Base-by-base conservation (phyloP, 2,113 vertebrate genomes). In the Ursus arctos region DNA sequence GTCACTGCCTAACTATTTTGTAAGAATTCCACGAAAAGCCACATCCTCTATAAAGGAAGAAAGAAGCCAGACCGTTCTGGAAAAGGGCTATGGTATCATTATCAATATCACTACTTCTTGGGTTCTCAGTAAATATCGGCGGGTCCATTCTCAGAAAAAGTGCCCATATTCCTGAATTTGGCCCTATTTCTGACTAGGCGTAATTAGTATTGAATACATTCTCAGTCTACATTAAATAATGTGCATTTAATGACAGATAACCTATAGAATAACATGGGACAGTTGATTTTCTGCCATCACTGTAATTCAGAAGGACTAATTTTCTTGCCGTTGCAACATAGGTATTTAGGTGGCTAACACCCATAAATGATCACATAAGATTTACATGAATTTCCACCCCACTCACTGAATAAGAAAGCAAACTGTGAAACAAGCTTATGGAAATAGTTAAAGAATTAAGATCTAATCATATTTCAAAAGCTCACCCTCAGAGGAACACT, bases 401-500 rank as follows among this genome's bases (percentile, higher is more conserved):
- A 21, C 43, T 31, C 65, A 90, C 67, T 80, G 72, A 96, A 51
- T 0, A 96, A 91, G 96, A 91, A 97, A 97, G 92, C 26, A 98
- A 85, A 91, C 96, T 96, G 91, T 98, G 97, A 97, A 98, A 97
- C 40, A 65, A 98, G 72, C 82, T 98, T 81, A 96, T 81, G 90
- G 90, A 40, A 97, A 84, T 21, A 96, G 95, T 77, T 96, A 97
- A 88, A 95, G 97, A 98, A 97, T 98, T 97, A 95, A 95, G 76
- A 98, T 98, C 95, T 96, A 98, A 98, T 91, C 36, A 94, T 90
- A 98, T 98, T 97, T 98, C 87, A 98, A 98, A 98, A 98, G 91
- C 97, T 97, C 97, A 74, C 96, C 98, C 98, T 97, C 89, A 97
- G 85, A 98, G 98, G 97, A 98, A 95, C 57, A 96, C 93, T 96